Percentiles rank a stretch among this genome's conserved stretches.
These are phyloP conservation scores for Pygmarrhopalites habei DNA, from an alignment of 1,140 invertebrate species.

Conservation along the genomic window DNA sequence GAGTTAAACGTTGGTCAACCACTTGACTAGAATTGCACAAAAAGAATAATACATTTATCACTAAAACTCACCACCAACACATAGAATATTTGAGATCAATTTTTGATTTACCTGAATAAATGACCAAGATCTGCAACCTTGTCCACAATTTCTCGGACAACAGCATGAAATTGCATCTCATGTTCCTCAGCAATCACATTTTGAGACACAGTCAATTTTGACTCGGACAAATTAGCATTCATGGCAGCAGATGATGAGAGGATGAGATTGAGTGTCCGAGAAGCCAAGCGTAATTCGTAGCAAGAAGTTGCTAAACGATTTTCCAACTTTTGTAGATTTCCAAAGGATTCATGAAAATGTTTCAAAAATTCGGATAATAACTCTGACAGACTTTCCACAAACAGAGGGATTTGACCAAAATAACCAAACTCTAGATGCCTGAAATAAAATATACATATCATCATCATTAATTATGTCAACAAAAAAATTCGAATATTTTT, in stretches of 20 bases:
- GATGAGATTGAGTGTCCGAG: not conserved
- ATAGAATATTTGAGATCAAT: no score
- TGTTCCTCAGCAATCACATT: not conserved
- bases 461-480: no score
- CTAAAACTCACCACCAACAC: no score
- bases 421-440: conserved; percentile 42
- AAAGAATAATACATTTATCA: no score
- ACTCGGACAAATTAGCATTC: no score
- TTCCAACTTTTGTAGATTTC: conserved; percentile 28
- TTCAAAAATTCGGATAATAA: conserved; percentile 41
- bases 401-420: conserved; percentile 39
- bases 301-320: conserved; percentile 26
- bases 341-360: conserved; percentile 30
- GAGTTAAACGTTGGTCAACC: conserved; percentile 38
- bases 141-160: conserved; percentile 34
- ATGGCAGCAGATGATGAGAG: not conserved
- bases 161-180: conserved; percentile 16
- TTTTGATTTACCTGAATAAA: no score
- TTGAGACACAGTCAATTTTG: no score
- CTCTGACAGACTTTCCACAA: conserved; percentile 41
- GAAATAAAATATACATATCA: conserved; percentile 18
- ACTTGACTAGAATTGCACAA: conserved; percentile 42
- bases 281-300: conserved; percentile 25
- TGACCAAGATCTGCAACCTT: conserved; percentile 43
- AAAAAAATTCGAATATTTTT: no score